phyloP scores from a whole-genome alignment of 2,797 vertebrate species.

The Brotula barbata region DNA sequence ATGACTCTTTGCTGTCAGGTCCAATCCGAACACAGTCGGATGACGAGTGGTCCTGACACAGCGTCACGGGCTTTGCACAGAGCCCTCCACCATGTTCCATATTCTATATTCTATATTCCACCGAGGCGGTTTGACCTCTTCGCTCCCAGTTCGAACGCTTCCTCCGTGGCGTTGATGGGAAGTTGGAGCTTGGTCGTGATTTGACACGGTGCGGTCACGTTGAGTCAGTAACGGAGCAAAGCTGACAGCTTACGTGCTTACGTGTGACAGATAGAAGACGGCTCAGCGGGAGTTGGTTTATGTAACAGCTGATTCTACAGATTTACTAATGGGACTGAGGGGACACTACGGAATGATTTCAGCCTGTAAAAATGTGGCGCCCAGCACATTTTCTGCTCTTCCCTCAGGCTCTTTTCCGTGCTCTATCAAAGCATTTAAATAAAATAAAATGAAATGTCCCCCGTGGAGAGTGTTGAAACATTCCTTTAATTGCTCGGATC shows the following conservation, averaged over 20 bases:
- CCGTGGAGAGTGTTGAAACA: conserved; percentile 23
- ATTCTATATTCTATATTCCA: conserved; percentile 51
- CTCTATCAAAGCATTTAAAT: conserved; percentile 20
- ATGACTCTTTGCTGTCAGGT: conserved; percentile 55
- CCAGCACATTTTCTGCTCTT: conserved; percentile 35
- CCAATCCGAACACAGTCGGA: conserved; percentile 49
- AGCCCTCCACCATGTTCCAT: conserved; percentile 24
- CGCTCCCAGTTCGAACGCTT: conserved; percentile 30
- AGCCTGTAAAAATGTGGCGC: conserved; percentile 42
- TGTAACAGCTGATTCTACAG: conserved; percentile 46
- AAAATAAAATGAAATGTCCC: conserved; percentile 10
- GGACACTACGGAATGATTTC: conserved; percentile 27
- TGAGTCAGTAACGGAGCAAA: conserved; percentile 32
- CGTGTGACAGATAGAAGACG: conserved; percentile 41
- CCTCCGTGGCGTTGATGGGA: conserved; percentile 39
- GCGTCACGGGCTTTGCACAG: conserved; percentile 48
- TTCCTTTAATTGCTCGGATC: conserved; percentile 49
- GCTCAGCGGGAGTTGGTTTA: conserved; percentile 36
- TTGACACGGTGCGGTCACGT: conserved; percentile 34
- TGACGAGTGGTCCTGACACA: conserved; percentile 50
- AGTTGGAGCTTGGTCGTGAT: conserved; percentile 48
- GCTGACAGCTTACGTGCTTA: conserved; percentile 27
- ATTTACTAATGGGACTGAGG: conserved; percentile 18
- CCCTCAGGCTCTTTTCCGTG: conserved; percentile 9
- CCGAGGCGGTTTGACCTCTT: conserved; percentile 57